Evolutionary conservation across 1,140 invertebrate genomes (phyloP).

Genomic region (Steinernema feltiae): DNA sequence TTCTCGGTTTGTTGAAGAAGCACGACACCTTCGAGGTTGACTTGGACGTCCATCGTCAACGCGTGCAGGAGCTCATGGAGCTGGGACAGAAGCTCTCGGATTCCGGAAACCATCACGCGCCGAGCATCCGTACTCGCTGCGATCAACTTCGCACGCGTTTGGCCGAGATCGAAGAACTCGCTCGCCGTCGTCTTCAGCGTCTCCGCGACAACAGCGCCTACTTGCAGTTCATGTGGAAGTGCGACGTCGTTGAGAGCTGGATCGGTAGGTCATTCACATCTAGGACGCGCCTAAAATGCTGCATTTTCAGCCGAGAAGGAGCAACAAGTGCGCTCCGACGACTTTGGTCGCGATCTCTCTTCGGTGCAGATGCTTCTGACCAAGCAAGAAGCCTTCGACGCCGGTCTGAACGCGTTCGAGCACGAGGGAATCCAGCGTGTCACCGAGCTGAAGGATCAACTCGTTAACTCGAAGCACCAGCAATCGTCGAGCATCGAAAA

Average conservation of each 20-base stretch:
- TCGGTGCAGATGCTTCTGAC: conserved; percentile 89
- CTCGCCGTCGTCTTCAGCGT: conserved; percentile 67
- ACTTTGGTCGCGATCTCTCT: conserved; percentile 87
- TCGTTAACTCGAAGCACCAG: conserved; percentile 81
- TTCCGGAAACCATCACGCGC: conserved; percentile 84
- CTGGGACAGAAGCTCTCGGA: conserved; percentile 63
- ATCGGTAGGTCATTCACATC: too few relatives aligned
- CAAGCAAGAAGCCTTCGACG: conserved; percentile 77
- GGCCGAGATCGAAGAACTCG: conserved; percentile 76
- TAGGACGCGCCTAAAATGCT: too few relatives aligned
- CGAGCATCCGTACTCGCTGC: conserved; percentile 78
- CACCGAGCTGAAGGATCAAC: conserved; percentile 72
- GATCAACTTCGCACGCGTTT: conserved; percentile 77
- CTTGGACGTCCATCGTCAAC: conserved; percentile 83
- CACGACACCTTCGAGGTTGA: conserved; percentile 98
- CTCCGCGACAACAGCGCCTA: conserved; percentile 94
- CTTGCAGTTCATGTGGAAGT: conserved; percentile 99
- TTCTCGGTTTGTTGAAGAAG: conserved; percentile 93
- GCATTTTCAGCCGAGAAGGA: conserved; percentile 99
- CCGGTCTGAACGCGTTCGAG: conserved; percentile 87
- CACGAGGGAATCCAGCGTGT: conserved; percentile 98
- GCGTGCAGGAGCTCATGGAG: conserved; percentile 78
- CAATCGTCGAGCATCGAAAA: conserved; percentile 82
- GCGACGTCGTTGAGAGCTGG: conserved; percentile 99
- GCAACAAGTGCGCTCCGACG: conserved; percentile 84